Base-by-base conservation (phyloP, 1,140 invertebrate species). In the Diabrotica undecimpunctata region DNA sequence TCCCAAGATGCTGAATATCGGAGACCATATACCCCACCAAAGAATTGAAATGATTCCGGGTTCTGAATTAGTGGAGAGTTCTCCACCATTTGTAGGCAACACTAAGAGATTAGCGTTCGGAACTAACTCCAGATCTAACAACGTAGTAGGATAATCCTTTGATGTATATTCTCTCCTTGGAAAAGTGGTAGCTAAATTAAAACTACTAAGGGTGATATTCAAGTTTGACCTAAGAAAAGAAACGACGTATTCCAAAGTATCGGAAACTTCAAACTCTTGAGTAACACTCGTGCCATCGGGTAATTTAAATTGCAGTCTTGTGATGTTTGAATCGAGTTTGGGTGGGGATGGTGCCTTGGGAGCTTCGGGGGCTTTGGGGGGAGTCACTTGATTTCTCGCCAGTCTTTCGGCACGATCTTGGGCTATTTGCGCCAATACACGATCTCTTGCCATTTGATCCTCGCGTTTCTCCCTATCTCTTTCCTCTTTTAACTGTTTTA, bases 81-180 rank as follows among this genome's bases (percentile, higher is more conserved):
- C 64, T 46, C 66, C 65, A 46, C 41, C 41, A 35, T 65, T 70
- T 9, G 73, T 11, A 7, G 89, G 87, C 59, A 95, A 78, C 63
- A 95, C 88, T 54, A 94, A 83, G 50, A 96, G 77, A 2, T 91
- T 90, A 14, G 92, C 88, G 54, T 88, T 90, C 0, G 93, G 94
- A 57, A 88, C 85, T 54, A 96, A 82, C 69, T 88, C 83, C 54
- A 96, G 77, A 46, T 90, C 86, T 11, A 81, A 69, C 10, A 96
- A 81, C 7, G 86, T 86, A 70, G 82, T 78, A 5, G 75, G 74
- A 70, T 90, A 84, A 64, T 90, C 86, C 3, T 82, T 79, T 5
- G 79, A 72, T 6, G 83, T 84, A 69, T 95, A 88, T 74, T 91
- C 87, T 54, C 87, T 83, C 37, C 90, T 83, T 2, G 93, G 93